Conservation (phyloP, 2,113 vertebrate species). For the Micromys minutus region DNA sequence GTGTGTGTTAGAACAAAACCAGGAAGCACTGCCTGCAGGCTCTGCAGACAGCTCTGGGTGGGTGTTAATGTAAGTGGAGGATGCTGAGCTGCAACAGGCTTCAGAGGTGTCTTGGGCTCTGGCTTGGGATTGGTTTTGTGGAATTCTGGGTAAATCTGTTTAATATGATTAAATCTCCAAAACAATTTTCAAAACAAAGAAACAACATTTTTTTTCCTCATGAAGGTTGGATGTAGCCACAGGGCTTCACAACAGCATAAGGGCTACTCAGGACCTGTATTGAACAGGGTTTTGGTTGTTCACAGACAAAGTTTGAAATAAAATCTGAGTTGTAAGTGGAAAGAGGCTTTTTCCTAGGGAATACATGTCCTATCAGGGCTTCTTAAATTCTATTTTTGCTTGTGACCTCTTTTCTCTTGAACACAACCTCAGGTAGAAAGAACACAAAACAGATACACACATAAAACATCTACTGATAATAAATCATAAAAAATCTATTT, state of each 20-base stretch:
- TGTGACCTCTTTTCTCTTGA: neutral
- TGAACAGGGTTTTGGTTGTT: neutral
- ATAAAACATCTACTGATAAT: neutral
- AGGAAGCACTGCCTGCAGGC: neutral
- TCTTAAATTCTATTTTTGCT: neutral
- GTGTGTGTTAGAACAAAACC: neutral
- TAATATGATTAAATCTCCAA: neutral
- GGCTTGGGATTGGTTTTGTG: neutral
- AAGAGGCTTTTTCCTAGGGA: neutral
- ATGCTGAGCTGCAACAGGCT: neutral
- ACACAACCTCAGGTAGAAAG: neutral
- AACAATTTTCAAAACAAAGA: neutral
- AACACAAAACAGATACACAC: neutral
- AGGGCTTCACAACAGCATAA: neutral
- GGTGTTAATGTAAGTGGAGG: neutral
- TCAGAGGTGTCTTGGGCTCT: neutral
- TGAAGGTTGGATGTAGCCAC: too few relatives aligned
- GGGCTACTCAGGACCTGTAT: neutral
- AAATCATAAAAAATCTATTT: conserved; percentile 15
- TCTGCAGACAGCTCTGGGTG: neutral
- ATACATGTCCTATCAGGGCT: neutral
- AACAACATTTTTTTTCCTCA: neutral
- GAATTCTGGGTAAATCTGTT: neutral
- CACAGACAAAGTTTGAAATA: neutral
- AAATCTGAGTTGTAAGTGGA: neutral